These are phyloP conservation scores for Caenorhabditis virilis DNA, from an alignment of 2,888 invertebrate genomes.

Conservation along the genomic window DNA sequence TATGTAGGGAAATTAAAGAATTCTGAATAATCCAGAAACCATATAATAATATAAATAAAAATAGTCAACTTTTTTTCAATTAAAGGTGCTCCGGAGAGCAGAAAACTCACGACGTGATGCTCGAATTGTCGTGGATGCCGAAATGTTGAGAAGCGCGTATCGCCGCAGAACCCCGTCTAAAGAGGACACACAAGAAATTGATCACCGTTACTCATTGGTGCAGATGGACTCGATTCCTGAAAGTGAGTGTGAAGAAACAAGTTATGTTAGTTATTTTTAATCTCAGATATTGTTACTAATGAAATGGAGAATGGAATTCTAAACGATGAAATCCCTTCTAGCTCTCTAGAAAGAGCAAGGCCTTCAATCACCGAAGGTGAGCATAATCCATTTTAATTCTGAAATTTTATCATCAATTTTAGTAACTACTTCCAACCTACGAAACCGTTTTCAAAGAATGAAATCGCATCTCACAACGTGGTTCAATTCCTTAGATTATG, in stretches of 20 bases:
- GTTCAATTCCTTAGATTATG: slow-evolving; percentile 51
- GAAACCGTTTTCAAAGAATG: slow-evolving; percentile 29
- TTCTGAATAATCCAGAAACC: neutral
- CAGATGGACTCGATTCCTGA: slow-evolving; percentile 66
- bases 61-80: too few relatives aligned
- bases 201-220: slow-evolving; percentile 37
- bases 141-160: slow-evolving; percentile 27
- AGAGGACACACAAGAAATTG: slow-evolving; percentile 25
- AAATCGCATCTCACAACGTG: slow-evolving; percentile 35
- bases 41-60: too few relatives aligned
- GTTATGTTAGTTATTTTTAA: neutral
- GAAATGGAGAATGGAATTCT: slow-evolving; percentile 14
- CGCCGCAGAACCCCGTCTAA: slow-evolving; percentile 5
- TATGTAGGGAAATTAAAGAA: neutral
- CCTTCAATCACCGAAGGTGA: slow-evolving; percentile 28
- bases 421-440: slow-evolving; percentile 23
- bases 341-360: slow-evolving; percentile 7
- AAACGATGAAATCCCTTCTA: neutral
- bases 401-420: too few relatives aligned
- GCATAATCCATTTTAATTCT: too few relatives aligned
- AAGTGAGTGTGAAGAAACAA: slow-evolving; percentile 35
- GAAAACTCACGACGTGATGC: slow-evolving; percentile 54
- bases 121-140: slow-evolving; percentile 52
- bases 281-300: slow-evolving; percentile 26
- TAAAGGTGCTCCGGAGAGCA: slow-evolving; percentile 54